phyloP scores from a whole-genome alignment of 2,113 vertebrate species.

The Erythrocercus mccallii region DNA sequence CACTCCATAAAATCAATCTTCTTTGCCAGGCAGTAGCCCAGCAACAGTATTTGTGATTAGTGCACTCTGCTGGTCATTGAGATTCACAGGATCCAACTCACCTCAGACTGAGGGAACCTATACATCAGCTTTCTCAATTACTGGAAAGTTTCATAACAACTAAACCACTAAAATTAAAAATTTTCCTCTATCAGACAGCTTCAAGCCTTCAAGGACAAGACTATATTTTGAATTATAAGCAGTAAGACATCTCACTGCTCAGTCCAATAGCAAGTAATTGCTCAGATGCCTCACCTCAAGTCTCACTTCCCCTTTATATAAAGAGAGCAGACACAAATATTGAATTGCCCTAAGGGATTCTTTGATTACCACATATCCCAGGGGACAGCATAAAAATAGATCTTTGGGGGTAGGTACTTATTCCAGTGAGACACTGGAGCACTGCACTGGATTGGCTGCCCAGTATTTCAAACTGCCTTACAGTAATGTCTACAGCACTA shows the following conservation, averaged over 20 bases:
- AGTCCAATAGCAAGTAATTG: neutral
- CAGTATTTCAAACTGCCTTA: neutral
- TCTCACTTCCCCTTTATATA: neutral
- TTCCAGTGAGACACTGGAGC: neutral
- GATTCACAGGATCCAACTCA: neutral
- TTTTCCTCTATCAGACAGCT: neutral
- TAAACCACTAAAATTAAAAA: neutral
- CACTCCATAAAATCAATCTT: neutral
- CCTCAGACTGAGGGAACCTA: neutral
- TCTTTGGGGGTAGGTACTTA: neutral
- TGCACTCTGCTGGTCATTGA: slow-evolving; percentile 40
- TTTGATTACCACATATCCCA: neutral
- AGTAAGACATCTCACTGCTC: neutral
- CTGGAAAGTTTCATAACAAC: neutral
- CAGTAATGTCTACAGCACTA: neutral
- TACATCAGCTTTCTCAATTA: neutral
- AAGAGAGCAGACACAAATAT: neutral
- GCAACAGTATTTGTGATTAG: neutral
- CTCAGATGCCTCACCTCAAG: neutral
- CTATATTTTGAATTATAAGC: neutral
- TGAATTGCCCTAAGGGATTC: neutral
- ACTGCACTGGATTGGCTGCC: neutral
- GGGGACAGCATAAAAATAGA: neutral
- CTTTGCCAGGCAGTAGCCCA: neutral
- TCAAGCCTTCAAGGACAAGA: neutral